Evolutionary conservation across 2,888 invertebrate species (phyloP).

Genomic region (Helleia helle): DNA sequence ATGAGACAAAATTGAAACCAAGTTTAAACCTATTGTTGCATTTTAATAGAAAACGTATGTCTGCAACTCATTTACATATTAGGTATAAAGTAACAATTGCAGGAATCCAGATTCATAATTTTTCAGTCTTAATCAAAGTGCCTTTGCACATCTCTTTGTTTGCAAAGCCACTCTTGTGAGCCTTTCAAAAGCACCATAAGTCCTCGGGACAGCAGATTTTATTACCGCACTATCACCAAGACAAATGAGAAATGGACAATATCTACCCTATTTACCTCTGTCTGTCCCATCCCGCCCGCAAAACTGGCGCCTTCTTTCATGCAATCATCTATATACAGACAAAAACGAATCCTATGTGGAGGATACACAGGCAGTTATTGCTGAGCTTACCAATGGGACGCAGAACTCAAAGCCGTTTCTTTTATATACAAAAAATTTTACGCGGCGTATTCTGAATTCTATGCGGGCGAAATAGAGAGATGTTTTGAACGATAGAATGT

Average conservation of each 20-base stretch:
- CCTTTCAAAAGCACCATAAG: slow-evolving; percentile 24
- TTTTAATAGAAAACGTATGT: too few species aligned
- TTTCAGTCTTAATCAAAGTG: slow-evolving; percentile 22
- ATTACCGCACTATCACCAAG: slow-evolving; percentile 57
- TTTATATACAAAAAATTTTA: slow-evolving; percentile 48
- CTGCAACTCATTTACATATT: too few species aligned
- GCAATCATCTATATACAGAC: slow-evolving; percentile 28
- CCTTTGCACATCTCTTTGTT: slow-evolving; percentile 26
- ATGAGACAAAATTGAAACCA: too few species aligned
- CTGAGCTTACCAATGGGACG: slow-evolving; percentile 37
- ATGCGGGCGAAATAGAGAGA: slow-evolving; percentile 22
- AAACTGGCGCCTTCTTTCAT: slow-evolving; percentile 59
- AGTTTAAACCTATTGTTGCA: too few species aligned
- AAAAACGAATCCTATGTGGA: slow-evolving; percentile 33
- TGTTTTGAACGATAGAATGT: slow-evolving; percentile 26
- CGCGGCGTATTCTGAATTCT: slow-evolving; percentile 23
- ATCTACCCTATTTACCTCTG: slow-evolving; percentile 59
- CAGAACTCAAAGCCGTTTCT: slow-evolving; percentile 58
- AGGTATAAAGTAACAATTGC: too few species aligned
- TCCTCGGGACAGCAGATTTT: slow-evolving; percentile 48
- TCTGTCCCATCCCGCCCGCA: slow-evolving; percentile 47
- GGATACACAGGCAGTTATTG: slow-evolving; percentile 46
- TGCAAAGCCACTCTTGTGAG: slow-evolving; percentile 25
- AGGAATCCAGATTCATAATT: slow-evolving; percentile 17
- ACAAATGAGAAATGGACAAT: slow-evolving; percentile 67